These are phyloP conservation scores for Molossus alvarezi DNA, from an alignment of 2,797 vertebrate genomes.

Conservation along the genomic window DNA sequence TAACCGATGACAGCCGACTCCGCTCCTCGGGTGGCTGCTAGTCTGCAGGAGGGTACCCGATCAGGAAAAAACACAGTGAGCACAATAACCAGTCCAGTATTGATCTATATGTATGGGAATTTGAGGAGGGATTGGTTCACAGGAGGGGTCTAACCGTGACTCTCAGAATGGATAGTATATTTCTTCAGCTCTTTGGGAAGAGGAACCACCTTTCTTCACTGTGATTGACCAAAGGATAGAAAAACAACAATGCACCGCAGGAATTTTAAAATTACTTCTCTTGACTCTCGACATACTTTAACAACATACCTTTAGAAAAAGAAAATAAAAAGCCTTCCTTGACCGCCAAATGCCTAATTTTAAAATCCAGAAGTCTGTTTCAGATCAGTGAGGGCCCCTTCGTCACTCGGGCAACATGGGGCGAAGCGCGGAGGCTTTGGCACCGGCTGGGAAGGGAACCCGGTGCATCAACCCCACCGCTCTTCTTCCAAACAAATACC, in stretches of 20 bases:
- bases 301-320: neutral
- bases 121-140: neutral
- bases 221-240: neutral
- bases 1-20: neutral
- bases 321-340: conserved; percentile 13
- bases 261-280: neutral
- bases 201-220: conserved; percentile 21
- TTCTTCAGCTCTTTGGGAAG: conserved; percentile 14
- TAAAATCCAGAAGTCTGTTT: conserved; percentile 37
- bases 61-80: neutral
- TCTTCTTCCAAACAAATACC: neutral
- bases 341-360: neutral
- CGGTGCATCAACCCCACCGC: rapidly evolving
- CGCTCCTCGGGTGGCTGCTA: neutral
- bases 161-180: neutral
- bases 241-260: neutral
- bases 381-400: neutral
- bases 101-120: neutral
- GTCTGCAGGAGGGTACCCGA: neutral
- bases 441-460: neutral
- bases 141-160: neutral
- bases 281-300: neutral
- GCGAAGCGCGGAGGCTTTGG: neutral
- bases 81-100: neutral
- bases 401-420: neutral